Percentiles rank a stretch among this genome's conserved stretches.
Conservation (phyloP, 2,797 vertebrate genomes). For the Epinephelus awoara region DNA sequence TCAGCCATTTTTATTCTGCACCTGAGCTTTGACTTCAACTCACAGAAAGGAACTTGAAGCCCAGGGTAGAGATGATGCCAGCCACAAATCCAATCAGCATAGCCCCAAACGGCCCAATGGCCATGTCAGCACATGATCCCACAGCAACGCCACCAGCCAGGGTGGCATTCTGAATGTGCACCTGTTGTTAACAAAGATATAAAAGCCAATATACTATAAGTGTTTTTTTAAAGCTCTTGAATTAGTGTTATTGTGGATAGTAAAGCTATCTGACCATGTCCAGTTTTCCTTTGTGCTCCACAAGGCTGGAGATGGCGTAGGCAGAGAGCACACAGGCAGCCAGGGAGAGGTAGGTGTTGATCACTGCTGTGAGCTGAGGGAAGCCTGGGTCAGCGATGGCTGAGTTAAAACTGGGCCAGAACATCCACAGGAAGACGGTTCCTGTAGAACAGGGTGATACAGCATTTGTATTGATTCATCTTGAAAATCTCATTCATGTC, state of each 20-base stretch:
- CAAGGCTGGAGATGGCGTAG: conserved; percentile 92
- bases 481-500: not conserved
- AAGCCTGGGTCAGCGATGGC: conserved; percentile 82
- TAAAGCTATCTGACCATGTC: conserved; percentile 89
- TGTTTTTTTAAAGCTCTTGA: not conserved
- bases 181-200: conserved; percentile 79
- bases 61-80: conserved; percentile 91
- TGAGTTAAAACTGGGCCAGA: conserved; percentile 99
- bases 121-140: conserved; percentile 94
- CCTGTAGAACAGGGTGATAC: conserved; percentile 79
- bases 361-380: conserved; percentile 85
- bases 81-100: conserved; percentile 93
- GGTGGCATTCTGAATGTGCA: conserved; percentile 97
- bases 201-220: not conserved
- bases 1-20: not conserved
- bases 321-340: conserved; percentile 90
- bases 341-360: conserved; percentile 96
- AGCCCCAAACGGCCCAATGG: conserved; percentile 87
- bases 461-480: not conserved
- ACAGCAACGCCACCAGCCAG: conserved; percentile 97
- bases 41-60: conserved; percentile 92
- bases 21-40: conserved; percentile 67
- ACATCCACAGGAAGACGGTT: conserved; percentile 96
- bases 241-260: not conserved
- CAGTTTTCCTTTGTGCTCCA: conserved; percentile 92